phyloP scores from a whole-genome alignment of 23 tunicate species.

The Oikopleura vanhoeffeni region DNA sequence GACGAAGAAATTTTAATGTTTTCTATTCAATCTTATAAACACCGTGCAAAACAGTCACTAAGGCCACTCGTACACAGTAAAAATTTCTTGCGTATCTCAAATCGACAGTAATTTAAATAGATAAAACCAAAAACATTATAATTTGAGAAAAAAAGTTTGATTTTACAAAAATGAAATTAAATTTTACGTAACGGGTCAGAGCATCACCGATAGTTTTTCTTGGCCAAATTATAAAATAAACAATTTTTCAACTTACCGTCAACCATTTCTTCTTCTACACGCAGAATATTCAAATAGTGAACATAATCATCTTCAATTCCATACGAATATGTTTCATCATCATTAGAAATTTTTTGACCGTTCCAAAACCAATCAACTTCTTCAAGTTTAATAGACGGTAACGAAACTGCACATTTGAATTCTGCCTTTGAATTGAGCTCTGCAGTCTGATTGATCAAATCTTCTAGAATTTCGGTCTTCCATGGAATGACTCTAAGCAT shows the following conservation, averaged over 20 bases:
- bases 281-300: background rate
- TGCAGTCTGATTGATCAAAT: background rate
- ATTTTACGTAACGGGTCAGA: too few relatives aligned
- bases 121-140: too few relatives aligned
- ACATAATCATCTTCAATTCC: background rate
- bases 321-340: background rate
- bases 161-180: too few relatives aligned
- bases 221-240: too few relatives aligned
- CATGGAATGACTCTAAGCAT: constrained; percentile 12
- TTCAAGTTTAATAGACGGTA: background rate
- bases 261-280: constrained; percentile 6
- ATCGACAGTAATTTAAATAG: too few relatives aligned
- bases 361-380: constrained; percentile 5
- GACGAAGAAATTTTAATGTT: too few relatives aligned
- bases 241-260: background rate
- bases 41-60: too few relatives aligned
- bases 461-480: background rate
- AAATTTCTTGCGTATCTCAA: too few relatives aligned
- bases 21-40: too few relatives aligned
- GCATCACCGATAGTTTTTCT: too few relatives aligned
- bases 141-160: too few relatives aligned
- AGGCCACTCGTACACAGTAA: too few relatives aligned
- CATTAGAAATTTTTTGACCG: background rate
- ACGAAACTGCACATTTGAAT: background rate
- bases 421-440: constrained; percentile 8